Evolutionary conservation across 2,888 invertebrate genomes (phyloP).

Genomic region (Phoronis australis): DNA sequence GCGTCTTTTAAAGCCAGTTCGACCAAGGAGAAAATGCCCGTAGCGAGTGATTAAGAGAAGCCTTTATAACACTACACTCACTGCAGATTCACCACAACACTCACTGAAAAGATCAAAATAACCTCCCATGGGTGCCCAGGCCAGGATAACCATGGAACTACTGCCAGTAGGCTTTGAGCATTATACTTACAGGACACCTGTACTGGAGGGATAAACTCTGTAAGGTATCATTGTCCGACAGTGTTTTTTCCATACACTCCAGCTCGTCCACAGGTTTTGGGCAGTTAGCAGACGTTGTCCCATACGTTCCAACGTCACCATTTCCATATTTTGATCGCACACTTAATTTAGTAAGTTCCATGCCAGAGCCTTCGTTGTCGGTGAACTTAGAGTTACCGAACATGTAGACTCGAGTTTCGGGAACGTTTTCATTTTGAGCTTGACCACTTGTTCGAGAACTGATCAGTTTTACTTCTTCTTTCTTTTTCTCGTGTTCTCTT

Average conservation of each 20-base stretch:
- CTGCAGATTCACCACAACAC: too few relatives aligned
- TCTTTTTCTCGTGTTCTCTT: too few relatives aligned
- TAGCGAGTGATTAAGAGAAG: too few relatives aligned
- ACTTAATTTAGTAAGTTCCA: neutral
- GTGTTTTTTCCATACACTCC: conserved; percentile 5
- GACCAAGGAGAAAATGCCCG: too few relatives aligned
- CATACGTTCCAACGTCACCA: neutral
- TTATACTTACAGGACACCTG: conserved; percentile 39
- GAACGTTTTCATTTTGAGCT: conserved; percentile 36
- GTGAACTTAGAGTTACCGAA: conserved; percentile 26
- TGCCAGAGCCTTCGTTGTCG: neutral
- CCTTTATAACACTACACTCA: too few relatives aligned
- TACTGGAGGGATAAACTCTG: conserved; percentile 38
- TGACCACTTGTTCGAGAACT: too few relatives aligned
- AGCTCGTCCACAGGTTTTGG: conserved; percentile 6
- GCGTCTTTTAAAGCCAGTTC: too few relatives aligned
- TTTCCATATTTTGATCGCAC: neutral
- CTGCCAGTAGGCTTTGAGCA: too few relatives aligned
- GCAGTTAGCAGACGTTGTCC: neutral
- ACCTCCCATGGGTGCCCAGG: too few relatives aligned
- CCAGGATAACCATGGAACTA: too few relatives aligned
- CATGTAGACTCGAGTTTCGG: conserved; percentile 34
- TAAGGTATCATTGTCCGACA: conserved; percentile 32
- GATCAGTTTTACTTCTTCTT: too few relatives aligned
- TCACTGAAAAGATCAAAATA: too few relatives aligned